Evolutionary conservation across 2,888 invertebrate genomes (phyloP).

Genomic region (Lymantria monacha): DNA sequence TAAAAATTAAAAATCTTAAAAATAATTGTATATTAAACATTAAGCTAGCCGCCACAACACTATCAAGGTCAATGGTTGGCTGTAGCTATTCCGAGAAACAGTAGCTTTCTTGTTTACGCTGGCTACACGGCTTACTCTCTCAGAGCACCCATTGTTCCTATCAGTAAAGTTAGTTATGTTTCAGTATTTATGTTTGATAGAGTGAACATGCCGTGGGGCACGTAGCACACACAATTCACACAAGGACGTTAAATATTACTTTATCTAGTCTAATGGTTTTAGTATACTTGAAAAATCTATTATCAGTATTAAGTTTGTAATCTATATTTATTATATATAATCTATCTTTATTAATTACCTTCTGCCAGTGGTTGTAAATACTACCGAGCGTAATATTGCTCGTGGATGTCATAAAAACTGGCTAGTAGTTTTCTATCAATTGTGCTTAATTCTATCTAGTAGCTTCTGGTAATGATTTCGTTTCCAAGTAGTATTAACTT

Average conservation of each 20-base stretch:
- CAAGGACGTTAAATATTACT: conserved; percentile 3
- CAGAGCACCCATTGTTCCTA: conserved; percentile 56
- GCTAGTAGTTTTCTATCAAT: no score
- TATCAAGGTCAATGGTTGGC: conserved; percentile 41
- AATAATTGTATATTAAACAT: no score
- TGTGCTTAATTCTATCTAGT: no score
- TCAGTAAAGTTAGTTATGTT: conserved; percentile 31
- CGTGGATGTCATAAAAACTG: no score
- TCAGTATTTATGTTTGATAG: conserved; percentile 32
- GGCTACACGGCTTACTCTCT: conserved; percentile 33
- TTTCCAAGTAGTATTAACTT: no score
- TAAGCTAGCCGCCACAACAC: conserved; percentile 19
- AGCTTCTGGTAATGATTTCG: no score
- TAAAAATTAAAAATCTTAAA: no score
- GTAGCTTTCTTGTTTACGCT: conserved; percentile 60
- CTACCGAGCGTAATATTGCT: no score
- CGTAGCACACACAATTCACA: conserved; percentile 40
- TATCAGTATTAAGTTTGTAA: no score
- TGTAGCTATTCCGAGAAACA: conserved; percentile 61
- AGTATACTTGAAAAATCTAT: conserved; percentile 11
- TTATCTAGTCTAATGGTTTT: conserved; percentile 16
- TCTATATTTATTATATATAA: no score
- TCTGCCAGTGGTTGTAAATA: no score
- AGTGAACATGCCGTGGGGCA: conserved; percentile 52
- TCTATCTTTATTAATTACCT: no score